phyloP scores from a whole-genome alignment of 1,140 invertebrate genomes.

The Microvelia longipes region DNA sequence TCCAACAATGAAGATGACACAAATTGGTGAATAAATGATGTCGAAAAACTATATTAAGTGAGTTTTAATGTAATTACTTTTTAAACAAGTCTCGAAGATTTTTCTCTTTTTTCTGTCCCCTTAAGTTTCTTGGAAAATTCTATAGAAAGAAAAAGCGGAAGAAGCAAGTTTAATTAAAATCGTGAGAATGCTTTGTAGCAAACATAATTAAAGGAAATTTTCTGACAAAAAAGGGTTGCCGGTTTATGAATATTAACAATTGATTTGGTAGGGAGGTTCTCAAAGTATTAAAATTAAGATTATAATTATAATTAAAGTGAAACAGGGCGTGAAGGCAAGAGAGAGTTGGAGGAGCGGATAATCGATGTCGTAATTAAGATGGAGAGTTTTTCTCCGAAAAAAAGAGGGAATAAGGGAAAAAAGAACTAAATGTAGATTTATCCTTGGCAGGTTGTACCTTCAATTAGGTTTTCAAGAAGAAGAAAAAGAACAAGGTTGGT shows the following conservation, averaged over 20 bases:
- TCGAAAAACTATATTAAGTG: too few species aligned
- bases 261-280: background rate
- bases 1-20: too few species aligned
- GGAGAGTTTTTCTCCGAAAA: background rate
- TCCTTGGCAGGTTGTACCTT: background rate
- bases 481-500: background rate
- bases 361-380: background rate
- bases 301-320: background rate
- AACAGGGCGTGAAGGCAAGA: background rate
- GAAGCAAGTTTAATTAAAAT: background rate
- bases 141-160: background rate
- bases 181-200: background rate
- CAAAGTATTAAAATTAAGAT: background rate
- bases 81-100: background rate
- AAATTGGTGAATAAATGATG: too few species aligned
- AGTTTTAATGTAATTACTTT: background rate
- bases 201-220: background rate
- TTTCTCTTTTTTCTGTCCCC: background rate
- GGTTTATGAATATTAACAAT: background rate
- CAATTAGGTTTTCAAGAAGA: background rate
- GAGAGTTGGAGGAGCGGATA: background rate
- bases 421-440: background rate
- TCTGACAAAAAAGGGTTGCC: background rate
- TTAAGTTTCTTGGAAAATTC: background rate
- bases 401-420: background rate